Base-by-base conservation (phyloP, 53 echinoderm and acorn worm genomes). In the Glandiceps talaboti region DNA sequence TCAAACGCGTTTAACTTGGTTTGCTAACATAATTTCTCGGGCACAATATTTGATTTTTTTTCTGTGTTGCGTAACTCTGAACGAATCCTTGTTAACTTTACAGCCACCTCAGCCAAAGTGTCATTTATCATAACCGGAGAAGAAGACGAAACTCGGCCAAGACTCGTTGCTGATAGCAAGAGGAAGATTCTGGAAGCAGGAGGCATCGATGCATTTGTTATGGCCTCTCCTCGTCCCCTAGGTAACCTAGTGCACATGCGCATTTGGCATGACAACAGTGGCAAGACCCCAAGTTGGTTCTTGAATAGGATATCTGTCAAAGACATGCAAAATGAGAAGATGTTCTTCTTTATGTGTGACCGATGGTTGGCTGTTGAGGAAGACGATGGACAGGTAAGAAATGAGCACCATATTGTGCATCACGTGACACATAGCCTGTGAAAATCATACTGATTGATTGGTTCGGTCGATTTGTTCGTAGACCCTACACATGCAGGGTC, bases 361-460 rank as follows among this genome's bases (percentile, higher is more conserved):
- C 82, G 81, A 30, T 95, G 96, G 96, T 84, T 92, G 74, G 96
- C 96, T 1, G 92, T 95, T 33, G 96, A 95, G 30, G 96, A 95
- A 79, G 92, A 90, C 32, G 96, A 95, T 77, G 96, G 96, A 27
- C 82, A 80, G 88, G 96, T 95, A 27, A 77, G 88, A n/a, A n/a
- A n/a, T n/a, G n/a, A n/a, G n/a, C n/a, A n/a, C n/a, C n/a, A n/a
- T n/a, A n/a, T n/a, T n/a, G n/a, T n/a, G n/a, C n/a, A n/a, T n/a
- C n/a, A n/a, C n/a, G n/a, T n/a, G n/a, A n/a, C n/a, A n/a, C n/a
- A n/a, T n/a, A n/a, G n/a, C n/a, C n/a, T n/a, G n/a, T n/a, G n/a
- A n/a, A n/a, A n/a, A n/a, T n/a, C n/a, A n/a, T n/a, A n/a, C n/a
- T n/a, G n/a, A n/a, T n/a, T n/a, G n/a, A n/a, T n/a, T n/a, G n/a